Conservation (phyloP, 2,888 invertebrate genomes). For the Athalia rosae region DNA sequence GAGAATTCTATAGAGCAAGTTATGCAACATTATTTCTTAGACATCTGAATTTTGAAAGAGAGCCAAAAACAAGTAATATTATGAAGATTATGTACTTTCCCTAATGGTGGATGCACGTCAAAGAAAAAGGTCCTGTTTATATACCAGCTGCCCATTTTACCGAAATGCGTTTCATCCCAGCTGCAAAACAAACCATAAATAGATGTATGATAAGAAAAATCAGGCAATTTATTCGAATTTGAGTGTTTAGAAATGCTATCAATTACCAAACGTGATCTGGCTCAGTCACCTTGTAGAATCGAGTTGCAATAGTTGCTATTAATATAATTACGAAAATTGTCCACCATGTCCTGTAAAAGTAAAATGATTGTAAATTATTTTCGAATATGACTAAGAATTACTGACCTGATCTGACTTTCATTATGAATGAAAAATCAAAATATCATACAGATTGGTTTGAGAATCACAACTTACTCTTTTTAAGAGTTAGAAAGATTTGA, state of each 20-base stretch:
- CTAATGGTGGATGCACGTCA: conserved; percentile 97
- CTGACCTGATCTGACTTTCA: no score
- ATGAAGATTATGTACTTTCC: conserved; percentile 82
- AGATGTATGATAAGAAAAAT: conserved; percentile 44
- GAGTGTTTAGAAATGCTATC: conserved; percentile 38
- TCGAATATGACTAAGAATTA: not conserved
- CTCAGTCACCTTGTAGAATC: conserved; percentile 92
- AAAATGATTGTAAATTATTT: not conserved
- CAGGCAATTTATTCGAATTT: conserved; percentile 6
- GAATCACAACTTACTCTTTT: no score
- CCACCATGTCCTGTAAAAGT: conserved; percentile 79
- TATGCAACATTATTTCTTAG: no score
- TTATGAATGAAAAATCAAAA: no score
- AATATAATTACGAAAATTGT: conserved; percentile 80
- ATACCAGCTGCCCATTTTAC: conserved; percentile 99
- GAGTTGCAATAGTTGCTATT: conserved; percentile 82
- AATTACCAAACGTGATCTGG: conserved; percentile 96
- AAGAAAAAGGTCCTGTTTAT: conserved; percentile 98
- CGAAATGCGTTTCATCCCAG: conserved; percentile 99
- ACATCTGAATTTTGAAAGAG: no score
- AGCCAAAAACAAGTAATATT: conserved; percentile 30
- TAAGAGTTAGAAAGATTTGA: no score
- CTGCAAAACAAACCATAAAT: conserved; percentile 74
- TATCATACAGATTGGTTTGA: no score
- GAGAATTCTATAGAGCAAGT: no score